Percentiles rank a stretch among this genome's conserved stretches.
These are phyloP conservation scores for Luperina nickerlii DNA, from an alignment of 2,888 invertebrate species.

Conservation along the genomic window DNA sequence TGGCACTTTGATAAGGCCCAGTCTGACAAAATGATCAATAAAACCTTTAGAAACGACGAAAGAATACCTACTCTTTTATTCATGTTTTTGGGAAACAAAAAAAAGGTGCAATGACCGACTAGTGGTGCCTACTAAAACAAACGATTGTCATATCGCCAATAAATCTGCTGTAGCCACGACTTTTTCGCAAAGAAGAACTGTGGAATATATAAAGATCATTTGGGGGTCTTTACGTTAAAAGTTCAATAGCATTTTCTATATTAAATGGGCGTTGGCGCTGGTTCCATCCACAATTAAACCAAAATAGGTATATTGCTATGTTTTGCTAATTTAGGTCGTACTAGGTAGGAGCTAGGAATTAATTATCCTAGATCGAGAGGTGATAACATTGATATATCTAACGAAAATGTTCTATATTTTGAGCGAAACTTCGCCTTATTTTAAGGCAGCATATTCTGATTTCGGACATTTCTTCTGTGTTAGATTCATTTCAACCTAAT, in stretches of 20 bases:
- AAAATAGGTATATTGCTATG: background rate
- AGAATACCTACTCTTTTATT: background rate
- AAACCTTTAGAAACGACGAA: conserved; percentile 24
- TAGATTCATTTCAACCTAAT: background rate
- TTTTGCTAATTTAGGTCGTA: background rate
- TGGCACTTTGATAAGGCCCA: conserved; percentile 26
- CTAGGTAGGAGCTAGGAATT: background rate
- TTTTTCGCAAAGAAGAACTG: conserved; percentile 12
- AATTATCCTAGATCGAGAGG: background rate
- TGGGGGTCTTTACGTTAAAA: background rate
- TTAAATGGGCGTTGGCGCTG: background rate
- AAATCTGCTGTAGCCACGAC: conserved; percentile 29
- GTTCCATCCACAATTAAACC: background rate
- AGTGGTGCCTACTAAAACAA: conserved; percentile 19
- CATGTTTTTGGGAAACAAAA: conserved; percentile 35
- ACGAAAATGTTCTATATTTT: background rate
- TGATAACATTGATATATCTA: background rate
- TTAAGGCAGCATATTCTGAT: too few relatives aligned
- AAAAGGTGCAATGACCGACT: conserved; percentile 46
- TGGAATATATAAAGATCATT: background rate
- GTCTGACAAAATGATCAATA: conserved; percentile 19
- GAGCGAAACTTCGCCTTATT: too few relatives aligned
- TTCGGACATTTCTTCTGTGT: background rate
- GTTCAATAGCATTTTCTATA: background rate
- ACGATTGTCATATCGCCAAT: conserved; percentile 29